Evolutionary conservation across 2,113 vertebrate genomes (phyloP).

Genomic region (Dissostichus mawsoni): DNA sequence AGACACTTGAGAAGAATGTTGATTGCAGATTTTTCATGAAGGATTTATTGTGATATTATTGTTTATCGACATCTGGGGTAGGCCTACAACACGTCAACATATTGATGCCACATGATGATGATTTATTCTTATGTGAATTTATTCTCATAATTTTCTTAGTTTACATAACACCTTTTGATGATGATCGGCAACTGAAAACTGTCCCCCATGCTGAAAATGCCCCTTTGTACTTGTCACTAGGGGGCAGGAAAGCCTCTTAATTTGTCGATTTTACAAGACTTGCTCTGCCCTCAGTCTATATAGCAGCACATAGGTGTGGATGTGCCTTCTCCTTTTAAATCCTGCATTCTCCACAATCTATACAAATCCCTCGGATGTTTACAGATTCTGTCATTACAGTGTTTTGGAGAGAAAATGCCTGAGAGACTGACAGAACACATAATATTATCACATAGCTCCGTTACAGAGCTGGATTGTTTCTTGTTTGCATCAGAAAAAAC

Average conservation of each 20-base stretch:
- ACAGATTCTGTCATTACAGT: slow-evolving; percentile 14
- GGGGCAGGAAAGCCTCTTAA: slow-evolving; percentile 71
- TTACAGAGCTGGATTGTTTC: slow-evolving; percentile 18
- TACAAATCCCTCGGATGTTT: slow-evolving; percentile 17
- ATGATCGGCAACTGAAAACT: slow-evolving; percentile 48
- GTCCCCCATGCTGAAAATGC: slow-evolving; percentile 73
- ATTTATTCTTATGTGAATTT: slow-evolving; percentile 12
- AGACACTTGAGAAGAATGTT: slow-evolving; percentile 14
- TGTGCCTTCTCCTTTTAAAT: background rate
- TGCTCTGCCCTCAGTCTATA: slow-evolving; percentile 13
- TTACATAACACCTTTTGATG: slow-evolving; percentile 7
- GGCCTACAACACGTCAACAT: background rate
- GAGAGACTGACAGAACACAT: slow-evolving; percentile 18
- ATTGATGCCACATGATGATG: background rate
- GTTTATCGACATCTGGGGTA: slow-evolving; percentile 1
- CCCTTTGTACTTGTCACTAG: slow-evolving; percentile 65
- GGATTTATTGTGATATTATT: slow-evolving; percentile 8
- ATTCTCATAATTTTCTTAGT: background rate
- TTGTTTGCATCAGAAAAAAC: slow-evolving; percentile 24
- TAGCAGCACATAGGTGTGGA: slow-evolving; percentile 29
- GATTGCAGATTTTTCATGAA: slow-evolving; percentile 4
- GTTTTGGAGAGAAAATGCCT: slow-evolving; percentile 13
- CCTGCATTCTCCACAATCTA: slow-evolving; percentile 5
- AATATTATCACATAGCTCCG: slow-evolving; percentile 20
- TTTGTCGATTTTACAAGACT: slow-evolving; percentile 19